A percentile compares a stretch with the other conserved stretches of the same genome.
phyloP scores from a whole-genome alignment of 1,140 invertebrate species.

The Pogonomyrmex californicus region DNA sequence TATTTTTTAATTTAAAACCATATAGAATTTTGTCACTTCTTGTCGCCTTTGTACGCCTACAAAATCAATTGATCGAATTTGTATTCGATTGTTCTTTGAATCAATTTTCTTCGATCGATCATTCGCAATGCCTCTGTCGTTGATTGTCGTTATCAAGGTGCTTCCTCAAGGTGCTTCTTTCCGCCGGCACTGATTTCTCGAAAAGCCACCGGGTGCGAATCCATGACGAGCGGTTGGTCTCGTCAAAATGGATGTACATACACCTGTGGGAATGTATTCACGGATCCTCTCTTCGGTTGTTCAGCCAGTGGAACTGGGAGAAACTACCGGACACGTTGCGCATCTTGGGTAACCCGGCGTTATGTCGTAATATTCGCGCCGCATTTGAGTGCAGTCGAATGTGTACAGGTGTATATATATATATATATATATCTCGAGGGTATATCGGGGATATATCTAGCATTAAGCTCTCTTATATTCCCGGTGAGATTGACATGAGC shows the following conservation, averaged over 20 bases:
- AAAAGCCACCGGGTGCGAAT: conserved; percentile 20
- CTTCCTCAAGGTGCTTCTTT: not conserved
- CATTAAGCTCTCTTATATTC: conserved; percentile 12
- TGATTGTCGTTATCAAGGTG: too few species aligned
- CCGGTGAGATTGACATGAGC: not conserved
- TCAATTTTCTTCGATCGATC: not conserved
- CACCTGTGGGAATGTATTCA: conserved; percentile 60
- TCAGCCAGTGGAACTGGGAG: conserved; percentile 79
- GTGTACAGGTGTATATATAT: not conserved
- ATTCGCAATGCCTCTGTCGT: not conserved
- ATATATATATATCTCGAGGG: too few species aligned
- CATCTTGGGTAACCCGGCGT: conserved; percentile 72
- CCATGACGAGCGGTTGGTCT: conserved; percentile 40
- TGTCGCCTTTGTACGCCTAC: too few species aligned
- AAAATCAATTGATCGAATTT: too few species aligned
- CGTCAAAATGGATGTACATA: conserved; percentile 35
- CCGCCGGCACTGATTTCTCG: conserved; percentile 7
- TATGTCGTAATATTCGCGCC: conserved; percentile 57
- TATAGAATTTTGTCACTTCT: not conserved
- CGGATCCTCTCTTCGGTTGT: conserved; percentile 48
- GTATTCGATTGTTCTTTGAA: too few species aligned
- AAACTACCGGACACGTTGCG: conserved; percentile 78
- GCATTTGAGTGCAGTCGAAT: conserved; percentile 41
- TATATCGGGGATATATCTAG: conserved; percentile 44
- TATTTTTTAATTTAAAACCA: not conserved